phyloP scores from a whole-genome alignment of 37 sponge, comb jelly and placozoan species.

The Halichondria panicea region DNA sequence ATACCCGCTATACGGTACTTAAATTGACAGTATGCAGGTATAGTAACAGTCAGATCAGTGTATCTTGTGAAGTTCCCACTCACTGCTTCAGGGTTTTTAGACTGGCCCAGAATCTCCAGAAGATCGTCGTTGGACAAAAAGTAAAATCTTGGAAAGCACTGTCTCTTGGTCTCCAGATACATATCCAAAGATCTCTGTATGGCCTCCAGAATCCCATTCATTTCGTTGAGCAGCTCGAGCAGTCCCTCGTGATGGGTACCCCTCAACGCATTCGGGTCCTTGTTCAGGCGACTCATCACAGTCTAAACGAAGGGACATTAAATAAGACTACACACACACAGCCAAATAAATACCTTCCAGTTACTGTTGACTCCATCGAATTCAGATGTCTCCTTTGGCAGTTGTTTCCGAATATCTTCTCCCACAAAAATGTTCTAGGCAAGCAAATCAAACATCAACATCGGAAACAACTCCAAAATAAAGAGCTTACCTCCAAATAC shows the following conservation, averaged over 20 bases:
- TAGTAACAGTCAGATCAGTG: no score
- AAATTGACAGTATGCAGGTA: no score
- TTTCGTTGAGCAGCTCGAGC: conserved; percentile 83
- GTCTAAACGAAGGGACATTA: conserved; percentile 1
- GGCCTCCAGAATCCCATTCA: conserved; percentile 91
- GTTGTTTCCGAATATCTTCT: conserved; percentile 97
- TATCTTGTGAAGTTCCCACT: conserved; percentile 8
- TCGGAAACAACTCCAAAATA: background rate
- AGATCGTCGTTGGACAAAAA: conserved; percentile 99
- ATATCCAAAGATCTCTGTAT: conserved; percentile 97
- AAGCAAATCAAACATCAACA: background rate
- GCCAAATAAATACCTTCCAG: conserved; percentile 73
- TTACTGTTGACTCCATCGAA: conserved; percentile 90
- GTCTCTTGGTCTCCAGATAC: conserved; percentile 99
- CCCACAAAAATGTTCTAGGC: conserved; percentile 95
- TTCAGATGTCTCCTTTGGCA: conserved; percentile 89
- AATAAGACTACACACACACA: background rate
- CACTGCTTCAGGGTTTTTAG: conserved; percentile 94
- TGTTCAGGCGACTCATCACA: conserved; percentile 77
- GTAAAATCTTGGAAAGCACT: conserved; percentile 98
- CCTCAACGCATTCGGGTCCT: conserved; percentile 89
- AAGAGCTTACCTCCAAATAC: conserved; percentile 89
- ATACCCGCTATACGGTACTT: no score
- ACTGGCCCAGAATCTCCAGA: conserved; percentile 98
- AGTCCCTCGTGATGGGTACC: conserved; percentile 90